These are phyloP conservation scores for Nothobranchius furzeri DNA, from an alignment of 2,113 vertebrate genomes.

Conservation along the genomic window DNA sequence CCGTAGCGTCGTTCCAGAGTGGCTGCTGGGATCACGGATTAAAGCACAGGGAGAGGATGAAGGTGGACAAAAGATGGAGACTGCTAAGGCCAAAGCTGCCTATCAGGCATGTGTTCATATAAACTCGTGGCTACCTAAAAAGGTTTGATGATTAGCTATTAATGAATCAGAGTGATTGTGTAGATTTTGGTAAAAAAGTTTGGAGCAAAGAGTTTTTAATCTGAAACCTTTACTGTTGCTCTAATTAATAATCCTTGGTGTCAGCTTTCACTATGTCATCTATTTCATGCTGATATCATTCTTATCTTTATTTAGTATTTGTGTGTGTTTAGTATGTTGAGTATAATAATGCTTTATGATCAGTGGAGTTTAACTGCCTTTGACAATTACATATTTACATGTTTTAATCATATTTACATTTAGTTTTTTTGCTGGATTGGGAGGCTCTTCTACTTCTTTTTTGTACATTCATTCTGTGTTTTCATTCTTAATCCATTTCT, in stretches of 20 bases:
- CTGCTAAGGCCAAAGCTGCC: neutral
- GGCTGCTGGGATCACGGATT: constrained; percentile 72
- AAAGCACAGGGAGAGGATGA: constrained; percentile 72
- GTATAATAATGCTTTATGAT: constrained; percentile 1
- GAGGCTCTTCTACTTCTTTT: no score
- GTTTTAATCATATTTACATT: no score
- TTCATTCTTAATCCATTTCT: no score
- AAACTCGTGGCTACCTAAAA: no score
- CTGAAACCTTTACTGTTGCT: no score
- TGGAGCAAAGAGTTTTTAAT: no score
- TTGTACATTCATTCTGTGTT: no score
- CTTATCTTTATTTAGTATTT: neutral
- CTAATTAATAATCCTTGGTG: no score
- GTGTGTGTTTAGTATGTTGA: neutral
- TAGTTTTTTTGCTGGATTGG: no score
- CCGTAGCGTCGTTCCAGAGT: constrained; percentile 58
- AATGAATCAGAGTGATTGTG: no score
- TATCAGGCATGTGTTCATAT: constrained; percentile 57
- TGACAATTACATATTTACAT: neutral
- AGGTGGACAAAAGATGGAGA: constrained; percentile 15
- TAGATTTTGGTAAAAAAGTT: no score
- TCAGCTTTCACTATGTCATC: neutral
- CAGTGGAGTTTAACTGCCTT: neutral
- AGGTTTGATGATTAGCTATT: no score
- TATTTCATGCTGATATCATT: neutral